Evolutionary conservation across 2,888 invertebrate species (phyloP).

Genomic region (Eulithis prunata): DNA sequence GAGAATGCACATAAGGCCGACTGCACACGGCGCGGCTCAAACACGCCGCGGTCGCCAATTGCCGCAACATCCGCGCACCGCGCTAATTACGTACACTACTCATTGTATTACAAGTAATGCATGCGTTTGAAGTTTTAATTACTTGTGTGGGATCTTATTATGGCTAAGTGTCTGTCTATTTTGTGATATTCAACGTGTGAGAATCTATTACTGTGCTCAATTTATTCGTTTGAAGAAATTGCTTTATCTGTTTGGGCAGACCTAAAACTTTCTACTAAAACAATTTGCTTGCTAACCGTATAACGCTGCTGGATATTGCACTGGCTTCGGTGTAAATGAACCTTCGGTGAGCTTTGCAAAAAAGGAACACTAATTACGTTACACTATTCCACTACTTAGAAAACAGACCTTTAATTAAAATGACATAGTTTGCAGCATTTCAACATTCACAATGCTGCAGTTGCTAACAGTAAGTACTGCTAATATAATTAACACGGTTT

Average conservation of each 20-base stretch:
- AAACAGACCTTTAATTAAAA: constrained; percentile 17
- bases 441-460: constrained; percentile 2
- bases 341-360: background rate
- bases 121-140: too few species aligned
- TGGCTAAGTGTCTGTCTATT: too few species aligned
- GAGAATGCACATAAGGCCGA: constrained; percentile 27
- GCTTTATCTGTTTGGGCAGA: too few species aligned
- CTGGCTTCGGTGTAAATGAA: background rate
- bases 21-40: constrained; percentile 26
- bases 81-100: background rate
- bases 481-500: constrained; percentile 41
- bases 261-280: too few species aligned
- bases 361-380: background rate
- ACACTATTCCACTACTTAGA: constrained; percentile 10
- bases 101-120: too few species aligned
- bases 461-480: constrained; percentile 19
- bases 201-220: too few species aligned
- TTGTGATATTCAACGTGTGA: too few species aligned
- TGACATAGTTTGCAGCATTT: constrained; percentile 1
- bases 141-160: too few species aligned
- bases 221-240: too few species aligned
- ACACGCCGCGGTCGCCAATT: constrained; percentile 7
- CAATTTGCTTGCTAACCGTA: too few species aligned
- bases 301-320: too few species aligned
- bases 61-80: constrained; percentile 5